Conservation (phyloP, 2,113 vertebrate species). For the Buteo buteo region DNA sequence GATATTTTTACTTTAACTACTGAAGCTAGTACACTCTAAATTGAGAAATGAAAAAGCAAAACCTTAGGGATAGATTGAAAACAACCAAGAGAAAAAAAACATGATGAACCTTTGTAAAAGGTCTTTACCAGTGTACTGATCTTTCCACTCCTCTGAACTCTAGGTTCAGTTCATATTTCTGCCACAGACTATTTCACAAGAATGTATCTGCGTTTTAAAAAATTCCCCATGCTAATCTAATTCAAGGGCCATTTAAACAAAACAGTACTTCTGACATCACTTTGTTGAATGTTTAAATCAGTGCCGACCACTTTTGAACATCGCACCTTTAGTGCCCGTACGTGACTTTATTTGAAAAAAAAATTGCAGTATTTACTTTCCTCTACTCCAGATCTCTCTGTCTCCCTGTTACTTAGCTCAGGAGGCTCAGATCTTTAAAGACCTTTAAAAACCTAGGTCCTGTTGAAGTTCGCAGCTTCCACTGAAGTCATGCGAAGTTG, state of each 20-base stretch:
- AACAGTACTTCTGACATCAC: not conserved
- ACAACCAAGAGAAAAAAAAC: not conserved
- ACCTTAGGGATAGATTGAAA: not conserved
- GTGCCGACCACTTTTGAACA: not conserved
- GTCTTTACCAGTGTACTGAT: not conserved
- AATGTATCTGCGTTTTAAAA: not conserved
- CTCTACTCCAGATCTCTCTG: not conserved
- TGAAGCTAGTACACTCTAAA: not conserved
- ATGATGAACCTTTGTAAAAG: fast-evolving
- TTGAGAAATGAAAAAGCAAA: not conserved
- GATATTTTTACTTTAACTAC: not conserved
- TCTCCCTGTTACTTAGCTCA: not conserved
- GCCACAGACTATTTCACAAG: not conserved
- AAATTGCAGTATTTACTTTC: not conserved
- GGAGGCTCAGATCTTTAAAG: not conserved
- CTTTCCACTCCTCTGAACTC: not conserved
- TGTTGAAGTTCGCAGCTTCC: not conserved
- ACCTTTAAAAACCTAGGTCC: not conserved
- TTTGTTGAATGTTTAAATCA: not conserved
- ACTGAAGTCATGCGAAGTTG: not conserved
- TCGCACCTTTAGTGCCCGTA: not conserved
- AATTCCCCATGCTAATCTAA: not conserved
- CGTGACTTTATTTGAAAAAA: not conserved
- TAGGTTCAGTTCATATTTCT: not conserved
- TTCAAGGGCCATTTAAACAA: not conserved